Conservation (phyloP, 35 echinoderm and acorn worm species). For the Apostichopus parvimensis region DNA sequence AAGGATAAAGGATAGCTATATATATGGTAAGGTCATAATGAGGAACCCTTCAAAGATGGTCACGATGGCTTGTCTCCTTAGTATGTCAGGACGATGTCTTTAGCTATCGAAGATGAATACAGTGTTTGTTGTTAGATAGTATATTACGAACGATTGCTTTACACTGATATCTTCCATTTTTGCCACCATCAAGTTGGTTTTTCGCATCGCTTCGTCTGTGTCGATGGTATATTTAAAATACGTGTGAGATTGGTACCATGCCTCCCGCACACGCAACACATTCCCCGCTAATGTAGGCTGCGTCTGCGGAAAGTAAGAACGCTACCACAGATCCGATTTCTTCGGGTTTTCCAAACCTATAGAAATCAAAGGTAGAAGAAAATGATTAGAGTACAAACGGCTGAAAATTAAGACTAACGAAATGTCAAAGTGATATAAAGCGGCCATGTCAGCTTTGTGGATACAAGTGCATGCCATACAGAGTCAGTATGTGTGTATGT, state of each 20-base stretch:
- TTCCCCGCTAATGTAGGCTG: background rate
- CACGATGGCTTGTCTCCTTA: too few species aligned
- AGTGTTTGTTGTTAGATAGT: too few species aligned
- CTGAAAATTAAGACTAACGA: background rate
- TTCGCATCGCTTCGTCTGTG: too few species aligned
- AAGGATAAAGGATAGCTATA: too few species aligned
- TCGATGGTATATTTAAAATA: background rate
- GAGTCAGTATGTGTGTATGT: too few species aligned
- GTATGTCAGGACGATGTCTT: too few species aligned
- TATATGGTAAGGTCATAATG: too few species aligned
- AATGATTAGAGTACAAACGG: background rate
- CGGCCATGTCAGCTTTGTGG: background rate
- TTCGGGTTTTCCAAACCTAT: background rate
- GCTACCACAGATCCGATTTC: slow-evolving; percentile 1
- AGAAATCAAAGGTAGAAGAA: background rate
- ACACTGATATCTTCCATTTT: too few species aligned
- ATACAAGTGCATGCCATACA: background rate
- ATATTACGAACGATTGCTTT: too few species aligned
- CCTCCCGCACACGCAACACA: background rate
- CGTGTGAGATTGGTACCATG: background rate
- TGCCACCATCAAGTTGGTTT: too few species aligned
- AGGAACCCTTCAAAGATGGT: too few species aligned
- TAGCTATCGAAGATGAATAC: too few species aligned
- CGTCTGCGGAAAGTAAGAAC: background rate
- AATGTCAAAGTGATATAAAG: slow-evolving; percentile 3